A percentile compares a stretch with the other conserved stretches of the same genome.
Conservation (phyloP, 1,140 invertebrate genomes). For the Drosophila parvula region DNA sequence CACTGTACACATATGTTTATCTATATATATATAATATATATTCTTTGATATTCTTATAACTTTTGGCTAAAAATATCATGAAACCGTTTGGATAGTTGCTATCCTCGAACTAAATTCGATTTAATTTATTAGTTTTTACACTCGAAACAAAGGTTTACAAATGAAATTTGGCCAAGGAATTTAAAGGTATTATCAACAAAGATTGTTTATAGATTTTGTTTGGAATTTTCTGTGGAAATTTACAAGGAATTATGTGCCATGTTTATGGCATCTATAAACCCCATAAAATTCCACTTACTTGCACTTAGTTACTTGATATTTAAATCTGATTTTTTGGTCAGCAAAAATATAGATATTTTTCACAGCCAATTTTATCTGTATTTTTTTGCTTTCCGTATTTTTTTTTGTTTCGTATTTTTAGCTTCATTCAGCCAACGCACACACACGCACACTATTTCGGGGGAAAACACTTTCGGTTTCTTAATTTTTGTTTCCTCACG, state of each 20-base stretch:
- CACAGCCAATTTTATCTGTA: constrained; percentile 14
- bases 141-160: constrained; percentile 6
- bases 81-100: constrained; percentile 39
- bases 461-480: constrained; percentile 45
- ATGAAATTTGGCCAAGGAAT: background rate
- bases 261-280: background rate
- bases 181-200: constrained; percentile 10
- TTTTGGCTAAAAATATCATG: constrained; percentile 67
- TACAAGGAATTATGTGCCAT: background rate
- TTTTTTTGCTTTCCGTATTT: constrained; percentile 35
- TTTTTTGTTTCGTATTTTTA: constrained; percentile 61
- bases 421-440: constrained; percentile 60
- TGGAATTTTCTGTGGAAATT: constrained; percentile 10
- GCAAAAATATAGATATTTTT: background rate
- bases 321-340: background rate
- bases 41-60: constrained; percentile 46
- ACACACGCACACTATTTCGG: constrained; percentile 22
- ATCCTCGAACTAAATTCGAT: constrained; percentile 32
- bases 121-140: constrained; percentile 32
- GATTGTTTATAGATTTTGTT: background rate
- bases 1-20: constrained; percentile 26
- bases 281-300: background rate
- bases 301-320: background rate
- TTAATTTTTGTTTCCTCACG: background rate
- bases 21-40: constrained; percentile 2